These are phyloP conservation scores for Sapajus apella DNA, from an alignment of 2,113 vertebrate genomes.

Conservation along the genomic window DNA sequence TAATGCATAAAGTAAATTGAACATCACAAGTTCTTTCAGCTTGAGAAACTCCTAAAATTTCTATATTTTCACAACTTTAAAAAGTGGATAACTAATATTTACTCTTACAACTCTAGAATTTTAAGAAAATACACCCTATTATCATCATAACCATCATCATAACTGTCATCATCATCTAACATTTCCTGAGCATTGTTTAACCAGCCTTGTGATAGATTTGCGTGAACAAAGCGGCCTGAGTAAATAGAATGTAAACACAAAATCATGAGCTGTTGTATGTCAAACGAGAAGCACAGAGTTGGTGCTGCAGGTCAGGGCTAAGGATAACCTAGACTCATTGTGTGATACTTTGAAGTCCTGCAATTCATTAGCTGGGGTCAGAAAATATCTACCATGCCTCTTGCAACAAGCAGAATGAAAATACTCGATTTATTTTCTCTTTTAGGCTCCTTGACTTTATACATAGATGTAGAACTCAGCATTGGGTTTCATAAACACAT, in stretches of 20 bases:
- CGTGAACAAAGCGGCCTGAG: background rate
- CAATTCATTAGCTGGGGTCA: background rate
- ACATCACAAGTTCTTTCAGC: background rate
- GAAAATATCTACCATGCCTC: background rate
- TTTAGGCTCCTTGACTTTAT: background rate
- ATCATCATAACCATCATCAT: background rate
- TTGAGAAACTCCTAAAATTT: background rate
- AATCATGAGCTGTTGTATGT: background rate
- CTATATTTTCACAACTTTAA: background rate
- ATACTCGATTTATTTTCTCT: background rate
- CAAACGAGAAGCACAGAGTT: background rate
- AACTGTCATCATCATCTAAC: background rate
- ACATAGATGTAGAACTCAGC: background rate
- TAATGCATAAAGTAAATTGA: background rate
- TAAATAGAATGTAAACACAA: background rate
- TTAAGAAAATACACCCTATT: background rate
- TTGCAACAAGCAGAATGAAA: background rate
- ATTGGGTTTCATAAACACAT: background rate
- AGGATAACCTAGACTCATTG: too few species aligned
- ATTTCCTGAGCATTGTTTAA: background rate
- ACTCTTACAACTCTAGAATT: background rate
- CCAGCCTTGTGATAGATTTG: background rate
- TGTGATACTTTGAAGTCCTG: background rate
- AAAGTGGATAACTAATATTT: background rate
- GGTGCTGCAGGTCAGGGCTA: background rate